Evolutionary conservation across 2,888 invertebrate genomes (phyloP).

Genomic region (Xanthia togata): DNA sequence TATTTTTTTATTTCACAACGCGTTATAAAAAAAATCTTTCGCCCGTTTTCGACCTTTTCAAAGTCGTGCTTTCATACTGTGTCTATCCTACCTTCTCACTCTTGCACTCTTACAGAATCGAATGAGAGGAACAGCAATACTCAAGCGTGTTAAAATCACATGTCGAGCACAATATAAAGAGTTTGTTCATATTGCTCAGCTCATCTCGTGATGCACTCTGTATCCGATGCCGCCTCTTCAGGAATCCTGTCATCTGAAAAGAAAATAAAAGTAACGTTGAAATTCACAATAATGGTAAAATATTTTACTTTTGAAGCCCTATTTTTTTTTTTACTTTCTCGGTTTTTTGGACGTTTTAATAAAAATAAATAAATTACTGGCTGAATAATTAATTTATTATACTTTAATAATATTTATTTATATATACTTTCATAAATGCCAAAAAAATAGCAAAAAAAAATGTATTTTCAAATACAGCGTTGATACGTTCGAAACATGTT

Average conservation of each 20-base stretch:
- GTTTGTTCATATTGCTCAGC: constrained; percentile 76
- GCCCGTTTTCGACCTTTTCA: constrained; percentile 76
- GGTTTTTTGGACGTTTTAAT: too few relatives aligned
- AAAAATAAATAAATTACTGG: not conserved
- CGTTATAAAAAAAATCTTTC: constrained; percentile 86
- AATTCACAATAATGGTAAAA: not conserved
- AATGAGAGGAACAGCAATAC: constrained; percentile 73
- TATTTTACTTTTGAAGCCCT: not conserved
- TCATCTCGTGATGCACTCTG: constrained; percentile 85
- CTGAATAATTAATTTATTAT: too few relatives aligned
- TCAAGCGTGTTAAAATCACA: constrained; percentile 80
- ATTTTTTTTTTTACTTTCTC: too few relatives aligned
- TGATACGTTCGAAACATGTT: not conserved
- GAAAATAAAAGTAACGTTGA: constrained; percentile 46
- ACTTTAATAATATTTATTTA: too few relatives aligned
- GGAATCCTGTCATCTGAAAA: constrained; percentile 89
- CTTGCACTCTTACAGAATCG: constrained; percentile 73
- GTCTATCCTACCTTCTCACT: constrained; percentile 68
- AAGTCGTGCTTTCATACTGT: constrained; percentile 70
- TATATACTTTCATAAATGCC: too few relatives aligned
- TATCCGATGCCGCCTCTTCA: constrained; percentile 85
- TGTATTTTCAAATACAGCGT: not conserved
- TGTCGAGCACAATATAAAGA: constrained; percentile 78
- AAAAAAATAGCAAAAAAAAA: not conserved
- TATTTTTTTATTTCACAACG: constrained; percentile 85